Evolutionary conservation across 2,113 vertebrate species (phyloP).

Genomic region (Candoia aspera): DNA sequence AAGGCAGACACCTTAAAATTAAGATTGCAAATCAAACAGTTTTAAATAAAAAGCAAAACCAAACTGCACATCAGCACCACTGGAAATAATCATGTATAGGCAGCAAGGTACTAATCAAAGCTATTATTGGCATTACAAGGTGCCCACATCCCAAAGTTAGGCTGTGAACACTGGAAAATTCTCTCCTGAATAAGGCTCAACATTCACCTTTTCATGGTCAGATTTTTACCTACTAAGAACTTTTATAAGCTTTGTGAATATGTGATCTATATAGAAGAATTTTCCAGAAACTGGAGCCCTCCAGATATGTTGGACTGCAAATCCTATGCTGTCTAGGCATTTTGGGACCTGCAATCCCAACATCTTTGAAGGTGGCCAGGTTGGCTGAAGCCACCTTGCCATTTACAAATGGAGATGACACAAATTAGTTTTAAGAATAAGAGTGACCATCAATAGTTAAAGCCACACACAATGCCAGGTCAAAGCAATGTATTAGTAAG

Average conservation of each 20-base stretch:
- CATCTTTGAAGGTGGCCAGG: neutral
- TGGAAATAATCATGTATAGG: conserved; percentile 32
- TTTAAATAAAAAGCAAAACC: conserved; percentile 23
- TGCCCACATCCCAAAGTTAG: neutral
- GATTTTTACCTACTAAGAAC: neutral
- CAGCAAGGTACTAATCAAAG: conserved; percentile 38
- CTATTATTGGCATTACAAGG: conserved; percentile 14
- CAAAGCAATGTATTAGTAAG: neutral
- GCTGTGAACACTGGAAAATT: neutral
- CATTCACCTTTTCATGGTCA: neutral
- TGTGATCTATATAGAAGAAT: neutral
- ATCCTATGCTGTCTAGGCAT: neutral
- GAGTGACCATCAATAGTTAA: neutral
- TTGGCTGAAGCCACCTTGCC: neutral
- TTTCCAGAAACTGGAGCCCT: neutral
- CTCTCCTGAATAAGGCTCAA: neutral
- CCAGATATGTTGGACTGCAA: neutral
- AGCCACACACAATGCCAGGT: neutral
- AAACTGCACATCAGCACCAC: conserved; percentile 25
- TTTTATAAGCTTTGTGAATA: neutral
- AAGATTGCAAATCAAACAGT: conserved; percentile 38
- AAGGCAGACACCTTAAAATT: conserved; percentile 39
- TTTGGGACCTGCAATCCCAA: neutral
- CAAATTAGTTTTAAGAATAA: neutral
- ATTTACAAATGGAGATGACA: neutral